These are phyloP conservation scores for Oryzias melastigma DNA, from an alignment of 2,113 vertebrate species.

Conservation along the genomic window DNA sequence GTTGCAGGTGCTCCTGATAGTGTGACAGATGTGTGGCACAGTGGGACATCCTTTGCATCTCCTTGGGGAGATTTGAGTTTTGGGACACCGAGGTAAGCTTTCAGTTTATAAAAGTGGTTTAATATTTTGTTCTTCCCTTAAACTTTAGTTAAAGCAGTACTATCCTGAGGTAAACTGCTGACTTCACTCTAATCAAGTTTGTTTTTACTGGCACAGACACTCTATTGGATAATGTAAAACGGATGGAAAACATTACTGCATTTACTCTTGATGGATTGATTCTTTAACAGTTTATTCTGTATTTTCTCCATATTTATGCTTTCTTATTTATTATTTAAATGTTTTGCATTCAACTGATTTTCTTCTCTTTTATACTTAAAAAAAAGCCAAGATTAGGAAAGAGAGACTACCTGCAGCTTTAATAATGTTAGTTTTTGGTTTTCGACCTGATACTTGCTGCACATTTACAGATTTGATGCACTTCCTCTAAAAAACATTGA, in stretches of 20 bases:
- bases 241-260: too few species aligned
- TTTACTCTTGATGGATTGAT: too few species aligned
- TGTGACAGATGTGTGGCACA: conserved; percentile 86
- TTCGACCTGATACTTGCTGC: neutral
- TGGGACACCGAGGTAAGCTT: conserved; percentile 83
- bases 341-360: neutral
- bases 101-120: neutral
- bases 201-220: too few species aligned
- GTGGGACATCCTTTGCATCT: conserved; percentile 79
- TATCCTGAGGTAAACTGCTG: neutral
- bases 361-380: neutral
- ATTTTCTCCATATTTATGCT: neutral
- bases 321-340: neutral
- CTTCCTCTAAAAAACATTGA: neutral
- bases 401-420: neutral
- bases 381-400: neutral
- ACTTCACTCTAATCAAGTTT: too few species aligned
- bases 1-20: conserved; percentile 72
- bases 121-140: neutral
- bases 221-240: too few species aligned
- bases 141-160: too few species aligned
- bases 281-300: neutral
- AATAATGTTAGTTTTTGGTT: neutral
- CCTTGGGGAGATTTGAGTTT: conserved; percentile 86
- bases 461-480: neutral